phyloP scores from a whole-genome alignment of 2,797 vertebrate genomes.

The Kryptolebias ocellatus region DNA sequence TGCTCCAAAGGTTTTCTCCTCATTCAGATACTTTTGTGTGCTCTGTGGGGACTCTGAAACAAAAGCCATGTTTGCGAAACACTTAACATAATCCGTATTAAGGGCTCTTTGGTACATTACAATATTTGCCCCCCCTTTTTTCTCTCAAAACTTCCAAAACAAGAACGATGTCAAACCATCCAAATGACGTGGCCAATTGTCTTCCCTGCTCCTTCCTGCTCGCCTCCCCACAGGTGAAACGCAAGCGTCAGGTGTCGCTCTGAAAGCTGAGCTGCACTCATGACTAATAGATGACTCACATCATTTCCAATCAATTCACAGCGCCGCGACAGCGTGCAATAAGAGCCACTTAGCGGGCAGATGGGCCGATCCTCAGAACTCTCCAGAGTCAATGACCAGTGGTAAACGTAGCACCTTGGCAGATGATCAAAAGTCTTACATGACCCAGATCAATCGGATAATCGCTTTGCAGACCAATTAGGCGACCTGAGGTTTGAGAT shows the following conservation, averaged over 20 bases:
- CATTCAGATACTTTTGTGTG: constrained; percentile 22
- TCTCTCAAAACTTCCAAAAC: neutral
- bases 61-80: constrained; percentile 50
- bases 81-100: constrained; percentile 28
- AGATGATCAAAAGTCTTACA: constrained; percentile 43
- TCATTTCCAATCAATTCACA: constrained; percentile 77
- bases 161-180: constrained; percentile 2
- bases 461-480: constrained; percentile 4
- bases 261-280: constrained; percentile 76
- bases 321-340: constrained; percentile 59
- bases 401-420: constrained; percentile 63
- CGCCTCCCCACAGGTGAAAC: constrained; percentile 62
- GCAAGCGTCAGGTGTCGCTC: constrained; percentile 67
- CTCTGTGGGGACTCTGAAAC: constrained; percentile 30
- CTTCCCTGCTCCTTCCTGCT: constrained; percentile 56
- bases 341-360: constrained; percentile 72
- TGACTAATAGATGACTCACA: constrained; percentile 82
- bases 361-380: constrained; percentile 59
- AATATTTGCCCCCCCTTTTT: constrained; percentile 20
- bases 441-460: constrained; percentile 28
- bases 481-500: neutral
- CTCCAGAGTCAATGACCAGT: constrained; percentile 49
- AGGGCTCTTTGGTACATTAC: constrained; percentile 13
- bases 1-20: constrained; percentile 32
- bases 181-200: constrained; percentile 29